Evolutionary conservation across 2,888 invertebrate genomes (phyloP), one percentile per base, ranked within the genome.

Genomic region (Nomada lathburiana): DNA sequence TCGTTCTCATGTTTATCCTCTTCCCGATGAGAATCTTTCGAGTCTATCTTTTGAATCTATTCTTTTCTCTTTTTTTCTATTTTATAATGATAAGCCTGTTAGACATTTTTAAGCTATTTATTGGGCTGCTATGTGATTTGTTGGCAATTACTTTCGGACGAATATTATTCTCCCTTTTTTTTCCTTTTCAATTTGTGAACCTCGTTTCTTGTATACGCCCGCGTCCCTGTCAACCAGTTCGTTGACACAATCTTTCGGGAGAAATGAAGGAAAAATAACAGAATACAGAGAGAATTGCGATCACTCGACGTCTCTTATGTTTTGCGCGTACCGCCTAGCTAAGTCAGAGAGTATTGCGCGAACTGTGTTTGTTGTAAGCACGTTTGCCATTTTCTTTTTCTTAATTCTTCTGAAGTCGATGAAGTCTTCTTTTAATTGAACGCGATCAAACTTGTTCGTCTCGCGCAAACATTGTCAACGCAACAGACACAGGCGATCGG

Each of bases 111-210:
- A 88, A 90, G 86, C 85, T 90, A 89, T 90, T 90, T 89, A 91
- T 91, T 91, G 85, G 90, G 89, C 86, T 90, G 87, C 85, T 88
- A 88, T 90, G 89, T 91, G 88, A 91, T 89, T 89, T 86, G 87
- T 91, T 89, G 79, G 75, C 79, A 85, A 89, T 91, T 89, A 86
- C 89, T 90, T 88, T 88, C 80, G 59, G 73, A 85, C 47, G 23
- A 36, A 47, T 18, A 20, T 72, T 26, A 16, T 50, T 44, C 23
- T 59, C 10, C 2, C 23, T 10, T 47, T 18, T 23, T 26, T 63
- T 23, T 65, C 50, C 53, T 67, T 47, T 23, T n/a, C 52, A 23
- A 59, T 68, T 77, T 62, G 50, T 23, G 72, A 55, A 52, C 63
- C 42, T 67, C 26, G 36, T 20, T 52, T 71, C 42, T 20, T 13